Base-by-base conservation (phyloP, 2,113 vertebrate genomes). In the Strix aluco region DNA sequence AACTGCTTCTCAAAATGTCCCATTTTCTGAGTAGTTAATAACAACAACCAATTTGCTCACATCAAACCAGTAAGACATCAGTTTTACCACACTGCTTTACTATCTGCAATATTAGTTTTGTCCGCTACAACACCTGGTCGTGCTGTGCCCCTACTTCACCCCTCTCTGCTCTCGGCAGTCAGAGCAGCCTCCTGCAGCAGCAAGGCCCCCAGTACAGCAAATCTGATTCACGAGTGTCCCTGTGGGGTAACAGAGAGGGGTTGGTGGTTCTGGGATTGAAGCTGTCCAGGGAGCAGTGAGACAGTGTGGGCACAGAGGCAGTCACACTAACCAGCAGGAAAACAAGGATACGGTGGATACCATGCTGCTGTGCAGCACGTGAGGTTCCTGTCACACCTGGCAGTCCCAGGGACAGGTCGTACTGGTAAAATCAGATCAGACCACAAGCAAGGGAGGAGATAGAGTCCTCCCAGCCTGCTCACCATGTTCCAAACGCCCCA, bases 231-330 rank as follows among this genome's bases (percentile, higher is more conserved):
- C 4, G 2, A 2, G 13, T 21, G 1, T 17, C 30, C 74, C 51
- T 0, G 0, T 0, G 5, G 46, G 44, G 15, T 9, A 10, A 29
- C 18, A 22, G 9, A 25, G 16, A 38, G 73, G 42, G 38, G 20
- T 9, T 0, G 4, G 29, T 40, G 57, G 12, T 4, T 54, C 69
- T 46, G n/a, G 59, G 47, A 52, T 7, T 6, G 46, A 15, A 16
- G 46, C 26, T 49, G 27, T 12, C 59, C 23, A 16, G 10, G 42
- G 55, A 51, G 32, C 2, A 1, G 47, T 17, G 63, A 46, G 21
- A 70, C 89, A 51, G 14, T 0, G 1, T 15, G 47, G 46, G 57
- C 67, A 81, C 0, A 7, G 40, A 62, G 20, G 11, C 27, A 4
- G 27, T 55, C 26, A 58, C 66, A 27, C 26, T 5, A 47, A 71